Evolutionary conservation across 1,140 invertebrate species (phyloP).

Genomic region (Pantala flavescens): DNA sequence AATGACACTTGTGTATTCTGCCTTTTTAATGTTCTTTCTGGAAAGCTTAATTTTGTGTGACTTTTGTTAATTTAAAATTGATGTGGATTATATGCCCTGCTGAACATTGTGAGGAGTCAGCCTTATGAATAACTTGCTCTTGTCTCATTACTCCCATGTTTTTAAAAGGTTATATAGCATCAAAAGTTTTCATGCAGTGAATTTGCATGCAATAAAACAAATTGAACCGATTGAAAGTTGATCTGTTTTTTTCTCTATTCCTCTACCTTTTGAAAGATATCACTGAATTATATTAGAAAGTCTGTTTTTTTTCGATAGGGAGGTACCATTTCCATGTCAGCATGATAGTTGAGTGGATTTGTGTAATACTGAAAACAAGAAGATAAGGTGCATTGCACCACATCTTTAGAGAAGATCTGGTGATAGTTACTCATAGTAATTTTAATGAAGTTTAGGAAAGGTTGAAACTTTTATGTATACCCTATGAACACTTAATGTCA

Average conservation of each 20-base stretch:
- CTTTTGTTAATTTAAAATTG: neutral
- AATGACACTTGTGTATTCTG: slow-evolving; percentile 5
- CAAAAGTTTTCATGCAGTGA: neutral
- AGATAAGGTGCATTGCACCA: too few species aligned
- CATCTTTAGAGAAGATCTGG: too few species aligned
- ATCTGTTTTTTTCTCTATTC: neutral
- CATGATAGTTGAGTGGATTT: too few species aligned
- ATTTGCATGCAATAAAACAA: slow-evolving; percentile 4
- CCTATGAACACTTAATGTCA: too few species aligned
- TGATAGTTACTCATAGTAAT: too few species aligned
- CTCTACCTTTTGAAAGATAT: too few species aligned
- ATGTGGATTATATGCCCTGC: slow-evolving; percentile 1
- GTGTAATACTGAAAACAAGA: too few species aligned
- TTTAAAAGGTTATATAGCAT: slow-evolving; percentile 7
- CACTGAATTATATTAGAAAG: neutral
- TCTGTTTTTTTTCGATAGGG: neutral
- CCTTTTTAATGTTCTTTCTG: neutral
- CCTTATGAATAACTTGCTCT: neutral
- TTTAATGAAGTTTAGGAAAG: too few species aligned
- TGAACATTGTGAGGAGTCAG: slow-evolving; percentile 5
- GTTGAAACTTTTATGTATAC: too few species aligned
- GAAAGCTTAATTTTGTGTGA: slow-evolving; percentile 6
- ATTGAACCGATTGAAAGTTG: neutral
- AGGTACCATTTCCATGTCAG: neutral
- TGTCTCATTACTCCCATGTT: slow-evolving; percentile 5